These are phyloP conservation scores for Thumatha senex DNA, from an alignment of 2,888 invertebrate genomes.

Conservation along the genomic window DNA sequence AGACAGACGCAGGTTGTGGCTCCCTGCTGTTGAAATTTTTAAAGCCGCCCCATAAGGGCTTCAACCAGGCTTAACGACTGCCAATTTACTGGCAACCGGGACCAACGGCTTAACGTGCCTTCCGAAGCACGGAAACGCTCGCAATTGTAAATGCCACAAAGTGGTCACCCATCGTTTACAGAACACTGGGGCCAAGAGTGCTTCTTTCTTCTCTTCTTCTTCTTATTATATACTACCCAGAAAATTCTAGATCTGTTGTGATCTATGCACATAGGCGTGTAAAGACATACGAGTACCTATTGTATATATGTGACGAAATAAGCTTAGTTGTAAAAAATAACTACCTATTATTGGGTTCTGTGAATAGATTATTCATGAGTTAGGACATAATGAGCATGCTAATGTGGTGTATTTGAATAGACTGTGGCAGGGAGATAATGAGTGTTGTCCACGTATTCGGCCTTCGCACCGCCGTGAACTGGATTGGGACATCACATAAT, in stretches of 20 bases:
- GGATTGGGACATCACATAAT: conserved; percentile 46
- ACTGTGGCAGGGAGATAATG: conserved; percentile 60
- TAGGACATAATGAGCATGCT: conserved; percentile 69
- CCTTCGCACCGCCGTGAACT: conserved; percentile 69
- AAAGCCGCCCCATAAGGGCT: no score
- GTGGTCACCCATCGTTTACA: no score
- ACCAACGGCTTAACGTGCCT: no score
- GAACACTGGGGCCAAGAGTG: no score
- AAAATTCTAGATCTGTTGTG: conserved; percentile 1
- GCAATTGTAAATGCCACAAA: no score
- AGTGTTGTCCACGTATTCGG: conserved; percentile 55
- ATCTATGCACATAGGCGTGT: conserved; percentile 5
- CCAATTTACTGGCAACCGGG: no score
- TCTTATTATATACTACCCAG: no score
- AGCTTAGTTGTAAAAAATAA: conserved; percentile 37
- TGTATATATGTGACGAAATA: conserved; percentile 36
- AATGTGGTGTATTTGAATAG: conserved; percentile 62
- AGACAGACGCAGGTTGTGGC: no score
- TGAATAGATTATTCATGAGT: conserved; percentile 71
- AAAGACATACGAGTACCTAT: conserved; percentile 29
- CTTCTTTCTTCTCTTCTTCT: no score
- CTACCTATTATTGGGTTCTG: conserved; percentile 42
- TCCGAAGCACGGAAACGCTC: no score
- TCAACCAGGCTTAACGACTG: no score
- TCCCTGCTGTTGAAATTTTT: no score